Conservation (phyloP, 1,140 invertebrate genomes). For the Thereuonema tuberculata region DNA sequence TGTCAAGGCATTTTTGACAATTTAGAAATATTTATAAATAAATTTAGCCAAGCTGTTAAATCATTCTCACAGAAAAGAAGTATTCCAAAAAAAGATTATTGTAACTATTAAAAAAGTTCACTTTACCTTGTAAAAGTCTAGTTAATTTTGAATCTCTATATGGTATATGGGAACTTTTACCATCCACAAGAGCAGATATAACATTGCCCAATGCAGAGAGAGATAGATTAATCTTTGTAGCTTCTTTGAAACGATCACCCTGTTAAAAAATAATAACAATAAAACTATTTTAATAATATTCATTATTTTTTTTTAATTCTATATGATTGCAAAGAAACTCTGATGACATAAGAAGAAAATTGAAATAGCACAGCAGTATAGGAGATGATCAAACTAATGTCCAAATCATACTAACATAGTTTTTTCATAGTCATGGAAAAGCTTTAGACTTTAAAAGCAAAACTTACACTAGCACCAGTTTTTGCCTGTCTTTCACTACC, state of each 20-base stretch:
- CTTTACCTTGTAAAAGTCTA: conserved; percentile 58
- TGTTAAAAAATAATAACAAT: conserved; percentile 23
- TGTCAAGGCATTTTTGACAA: no score
- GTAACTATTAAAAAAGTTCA: background rate
- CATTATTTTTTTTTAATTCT: background rate
- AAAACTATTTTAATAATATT: background rate
- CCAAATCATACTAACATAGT: no score
- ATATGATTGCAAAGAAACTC: conserved; percentile 13
- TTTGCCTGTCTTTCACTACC: conserved; percentile 76
- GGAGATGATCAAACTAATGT: no score
- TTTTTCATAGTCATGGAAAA: no score
- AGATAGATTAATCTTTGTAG: conserved; percentile 88
- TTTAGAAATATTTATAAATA: no score
- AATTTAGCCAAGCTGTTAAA: no score
- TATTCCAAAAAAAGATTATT: background rate
- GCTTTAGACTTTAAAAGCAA: no score
- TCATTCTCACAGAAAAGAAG: no score
- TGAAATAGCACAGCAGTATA: no score
- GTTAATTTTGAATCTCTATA: conserved; percentile 92
- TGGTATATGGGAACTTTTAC: conserved; percentile 70
- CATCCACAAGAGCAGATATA: conserved; percentile 80
- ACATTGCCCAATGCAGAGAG: conserved; percentile 88
- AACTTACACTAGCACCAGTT: conserved; percentile 54
- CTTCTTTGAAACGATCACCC: conserved; percentile 83
- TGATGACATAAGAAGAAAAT: no score